These are phyloP conservation scores for Phoxinus phoxinus DNA, from an alignment of 2,113 vertebrate species.

Conservation along the genomic window DNA sequence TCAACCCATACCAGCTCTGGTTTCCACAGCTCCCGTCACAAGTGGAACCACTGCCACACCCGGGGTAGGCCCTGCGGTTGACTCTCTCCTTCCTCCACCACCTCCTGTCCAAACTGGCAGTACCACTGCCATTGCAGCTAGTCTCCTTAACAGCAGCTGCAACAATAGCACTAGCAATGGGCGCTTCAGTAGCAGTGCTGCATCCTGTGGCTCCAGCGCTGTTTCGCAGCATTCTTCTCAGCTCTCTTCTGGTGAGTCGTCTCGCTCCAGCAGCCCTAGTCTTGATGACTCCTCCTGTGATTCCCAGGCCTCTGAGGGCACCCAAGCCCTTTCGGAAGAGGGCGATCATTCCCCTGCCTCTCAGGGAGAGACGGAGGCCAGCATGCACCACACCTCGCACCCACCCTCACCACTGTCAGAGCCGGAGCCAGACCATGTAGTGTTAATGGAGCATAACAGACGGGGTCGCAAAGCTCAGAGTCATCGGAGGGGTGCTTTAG, in stretches of 20 bases:
- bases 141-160: slow-evolving; percentile 70
- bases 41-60: slow-evolving; percentile 37
- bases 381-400: slow-evolving; percentile 76
- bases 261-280: slow-evolving; percentile 94
- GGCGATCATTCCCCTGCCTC: slow-evolving; percentile 77
- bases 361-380: slow-evolving; percentile 71
- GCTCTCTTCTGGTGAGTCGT: slow-evolving; percentile 94
- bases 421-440: slow-evolving; percentile 71
- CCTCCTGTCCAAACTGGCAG: slow-evolving; percentile 64
- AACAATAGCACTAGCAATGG: slow-evolving; percentile 81
- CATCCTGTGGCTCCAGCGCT: slow-evolving; percentile 93
- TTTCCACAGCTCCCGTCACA: slow-evolving; percentile 41
- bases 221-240: slow-evolving; percentile 97
- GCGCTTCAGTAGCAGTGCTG: slow-evolving; percentile 86
- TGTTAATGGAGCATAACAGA: slow-evolving; percentile 70
- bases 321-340: slow-evolving; percentile 86
- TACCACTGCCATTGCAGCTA: slow-evolving; percentile 53
- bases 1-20: slow-evolving; percentile 54
- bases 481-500: slow-evolving; percentile 65
- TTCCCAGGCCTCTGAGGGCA: slow-evolving; percentile 94
- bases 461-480: slow-evolving; percentile 82
- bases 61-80: slow-evolving; percentile 55
- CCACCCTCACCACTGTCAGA: slow-evolving; percentile 84
- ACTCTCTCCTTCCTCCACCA: slow-evolving; percentile 69
- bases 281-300: slow-evolving; percentile 93